Conservation (phyloP, 2,113 vertebrate genomes). For the Microcebus jonahi region DNA sequence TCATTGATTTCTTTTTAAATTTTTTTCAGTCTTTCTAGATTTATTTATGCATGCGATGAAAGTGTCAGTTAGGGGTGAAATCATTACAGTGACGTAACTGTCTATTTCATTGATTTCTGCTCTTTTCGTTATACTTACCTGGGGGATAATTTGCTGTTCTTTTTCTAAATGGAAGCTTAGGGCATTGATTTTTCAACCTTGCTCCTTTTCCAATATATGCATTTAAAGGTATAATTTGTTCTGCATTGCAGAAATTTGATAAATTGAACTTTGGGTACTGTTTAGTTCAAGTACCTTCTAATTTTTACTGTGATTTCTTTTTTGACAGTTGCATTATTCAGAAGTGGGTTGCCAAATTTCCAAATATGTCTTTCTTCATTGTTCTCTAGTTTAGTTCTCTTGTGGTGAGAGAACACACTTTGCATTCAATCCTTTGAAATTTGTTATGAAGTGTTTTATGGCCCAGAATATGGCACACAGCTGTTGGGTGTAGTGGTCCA, state of each 20-base stretch:
- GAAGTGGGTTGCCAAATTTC: neutral
- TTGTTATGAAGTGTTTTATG: neutral
- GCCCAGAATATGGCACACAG: neutral
- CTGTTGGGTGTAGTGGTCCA: neutral
- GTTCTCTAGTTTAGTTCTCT: neutral
- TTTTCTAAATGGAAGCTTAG: neutral
- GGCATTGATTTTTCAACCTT: slow-evolving; percentile 29
- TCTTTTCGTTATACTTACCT: neutral
- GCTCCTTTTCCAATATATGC: neutral
- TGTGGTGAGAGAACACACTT: neutral
- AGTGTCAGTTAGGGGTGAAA: too few relatives aligned
- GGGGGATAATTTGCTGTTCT: neutral
- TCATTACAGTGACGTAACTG: too few relatives aligned
- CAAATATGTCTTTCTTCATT: neutral
- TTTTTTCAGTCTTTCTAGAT: too few relatives aligned
- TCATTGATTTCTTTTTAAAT: neutral
- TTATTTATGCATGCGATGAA: too few relatives aligned
- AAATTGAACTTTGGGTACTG: neutral
- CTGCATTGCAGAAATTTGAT: neutral
- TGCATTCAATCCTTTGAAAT: neutral
- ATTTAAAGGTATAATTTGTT: neutral
- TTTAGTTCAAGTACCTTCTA: neutral
- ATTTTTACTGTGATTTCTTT: neutral
- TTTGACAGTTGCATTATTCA: neutral
- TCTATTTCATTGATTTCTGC: too few relatives aligned